phyloP scores from a whole-genome alignment of 2,113 vertebrate genomes.

The Ifrita kowaldi region DNA sequence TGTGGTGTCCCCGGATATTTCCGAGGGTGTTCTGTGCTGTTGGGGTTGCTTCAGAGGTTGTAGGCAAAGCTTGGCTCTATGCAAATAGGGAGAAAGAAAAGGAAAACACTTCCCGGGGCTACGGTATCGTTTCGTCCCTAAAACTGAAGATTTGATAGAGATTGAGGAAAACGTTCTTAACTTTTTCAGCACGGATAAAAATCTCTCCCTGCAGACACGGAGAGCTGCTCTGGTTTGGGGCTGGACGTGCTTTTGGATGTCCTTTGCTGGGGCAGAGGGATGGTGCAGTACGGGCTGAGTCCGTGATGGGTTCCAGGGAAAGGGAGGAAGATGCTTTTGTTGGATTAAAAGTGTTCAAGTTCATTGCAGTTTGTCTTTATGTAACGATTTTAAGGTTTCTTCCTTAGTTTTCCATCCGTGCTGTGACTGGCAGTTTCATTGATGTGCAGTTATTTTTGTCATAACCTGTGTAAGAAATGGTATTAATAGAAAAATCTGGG shows the following conservation, averaged over 20 bases:
- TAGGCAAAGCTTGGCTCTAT: not conserved
- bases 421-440: not conserved
- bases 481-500: not conserved
- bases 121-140: not conserved
- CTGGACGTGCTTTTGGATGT: not conserved
- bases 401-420: not conserved
- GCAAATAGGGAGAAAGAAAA: not conserved
- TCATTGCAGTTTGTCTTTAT: not conserved
- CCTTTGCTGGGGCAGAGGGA: not conserved
- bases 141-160: not conserved
- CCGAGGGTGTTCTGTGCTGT: rapidly evolving
- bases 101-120: slow-evolving; percentile 19
- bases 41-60: not conserved
- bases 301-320: rapidly evolving
- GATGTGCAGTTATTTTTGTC: not conserved
- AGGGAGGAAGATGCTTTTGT: not conserved
- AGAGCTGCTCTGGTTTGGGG: not conserved
- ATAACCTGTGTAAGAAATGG: not conserved
- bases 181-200: not conserved
- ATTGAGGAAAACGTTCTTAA: not conserved
- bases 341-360: not conserved
- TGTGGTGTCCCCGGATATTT: not conserved
- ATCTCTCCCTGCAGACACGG: rapidly evolving
- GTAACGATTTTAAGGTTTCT: not conserved
- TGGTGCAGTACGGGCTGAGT: not conserved